Conservation (phyloP, 2,113 vertebrate genomes). For the Pygoscelis antarcticus region DNA sequence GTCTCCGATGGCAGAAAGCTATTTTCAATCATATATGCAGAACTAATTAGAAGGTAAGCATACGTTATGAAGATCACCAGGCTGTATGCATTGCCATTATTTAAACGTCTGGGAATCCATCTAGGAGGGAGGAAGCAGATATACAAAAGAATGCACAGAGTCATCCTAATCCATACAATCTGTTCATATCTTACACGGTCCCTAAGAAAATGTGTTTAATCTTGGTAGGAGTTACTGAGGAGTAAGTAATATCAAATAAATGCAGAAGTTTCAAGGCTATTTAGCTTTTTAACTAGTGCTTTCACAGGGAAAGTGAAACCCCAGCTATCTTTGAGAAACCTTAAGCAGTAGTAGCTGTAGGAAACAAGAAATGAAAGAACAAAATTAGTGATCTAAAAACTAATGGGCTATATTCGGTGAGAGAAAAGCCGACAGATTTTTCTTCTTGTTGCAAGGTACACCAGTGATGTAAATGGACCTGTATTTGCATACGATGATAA, state of each 20-base stretch:
- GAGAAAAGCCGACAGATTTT: neutral
- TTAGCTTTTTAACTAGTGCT: neutral
- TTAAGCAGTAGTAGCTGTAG: neutral
- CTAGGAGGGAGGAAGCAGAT: neutral
- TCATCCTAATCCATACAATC: neutral
- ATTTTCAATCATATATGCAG: neutral
- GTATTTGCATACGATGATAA: neutral
- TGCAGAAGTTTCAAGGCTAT: neutral
- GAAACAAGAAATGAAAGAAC: neutral
- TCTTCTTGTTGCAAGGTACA: neutral
- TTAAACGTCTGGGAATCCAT: neutral
- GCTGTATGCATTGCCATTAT: neutral
- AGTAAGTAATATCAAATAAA: neutral
- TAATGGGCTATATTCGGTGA: neutral
- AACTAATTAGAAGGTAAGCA: neutral
- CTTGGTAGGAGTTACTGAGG: neutral
- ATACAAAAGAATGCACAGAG: neutral
- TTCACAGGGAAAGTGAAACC: neutral
- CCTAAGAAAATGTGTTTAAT: neutral
- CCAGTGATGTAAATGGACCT: neutral
- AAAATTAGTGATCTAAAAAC: neutral
- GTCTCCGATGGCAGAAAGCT: neutral
- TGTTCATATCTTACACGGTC: accelerated
- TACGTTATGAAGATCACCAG: neutral
- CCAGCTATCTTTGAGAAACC: neutral